phyloP scores from a whole-genome alignment of 2,113 vertebrate genomes.

The Trematocara macrostoma region DNA sequence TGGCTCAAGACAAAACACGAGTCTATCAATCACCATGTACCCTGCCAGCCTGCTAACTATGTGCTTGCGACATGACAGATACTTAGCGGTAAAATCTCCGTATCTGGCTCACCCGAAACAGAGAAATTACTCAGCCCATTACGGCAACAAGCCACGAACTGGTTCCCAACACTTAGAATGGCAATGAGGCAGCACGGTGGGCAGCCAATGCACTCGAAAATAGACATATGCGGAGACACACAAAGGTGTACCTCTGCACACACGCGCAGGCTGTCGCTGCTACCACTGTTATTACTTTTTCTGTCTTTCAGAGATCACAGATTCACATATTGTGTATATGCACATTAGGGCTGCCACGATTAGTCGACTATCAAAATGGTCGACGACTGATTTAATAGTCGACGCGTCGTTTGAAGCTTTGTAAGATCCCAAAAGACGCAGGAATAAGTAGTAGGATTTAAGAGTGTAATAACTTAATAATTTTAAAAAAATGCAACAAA shows the following conservation, averaged over 20 bases:
- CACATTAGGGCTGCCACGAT: neutral
- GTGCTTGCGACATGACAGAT: conserved; percentile 10
- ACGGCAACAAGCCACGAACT: conserved; percentile 2
- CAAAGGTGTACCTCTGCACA: neutral
- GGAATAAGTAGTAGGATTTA: too few relatives aligned
- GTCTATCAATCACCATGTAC: conserved; percentile 20
- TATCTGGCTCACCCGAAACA: conserved; percentile 1
- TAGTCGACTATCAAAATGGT: too few relatives aligned
- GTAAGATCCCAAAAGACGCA: too few relatives aligned
- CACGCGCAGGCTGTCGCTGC: neutral
- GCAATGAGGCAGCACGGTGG: conserved; percentile 43
- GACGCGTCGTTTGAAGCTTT: too few relatives aligned
- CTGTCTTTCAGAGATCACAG: neutral
- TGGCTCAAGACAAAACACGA: conserved; percentile 14
- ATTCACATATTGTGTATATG: neutral
- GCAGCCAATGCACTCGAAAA: neutral
- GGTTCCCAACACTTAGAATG: conserved; percentile 34
- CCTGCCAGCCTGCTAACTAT: conserved; percentile 1
- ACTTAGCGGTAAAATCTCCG: neutral
- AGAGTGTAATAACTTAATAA: too few relatives aligned
- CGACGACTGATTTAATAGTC: too few relatives aligned
- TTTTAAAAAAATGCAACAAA: too few relatives aligned
- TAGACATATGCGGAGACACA: conserved; percentile 6
- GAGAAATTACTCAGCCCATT: conserved; percentile 52
- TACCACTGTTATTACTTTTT: neutral